phyloP scores from a whole-genome alignment of 2,888 invertebrate species.

The Xestia sexstrigata region DNA sequence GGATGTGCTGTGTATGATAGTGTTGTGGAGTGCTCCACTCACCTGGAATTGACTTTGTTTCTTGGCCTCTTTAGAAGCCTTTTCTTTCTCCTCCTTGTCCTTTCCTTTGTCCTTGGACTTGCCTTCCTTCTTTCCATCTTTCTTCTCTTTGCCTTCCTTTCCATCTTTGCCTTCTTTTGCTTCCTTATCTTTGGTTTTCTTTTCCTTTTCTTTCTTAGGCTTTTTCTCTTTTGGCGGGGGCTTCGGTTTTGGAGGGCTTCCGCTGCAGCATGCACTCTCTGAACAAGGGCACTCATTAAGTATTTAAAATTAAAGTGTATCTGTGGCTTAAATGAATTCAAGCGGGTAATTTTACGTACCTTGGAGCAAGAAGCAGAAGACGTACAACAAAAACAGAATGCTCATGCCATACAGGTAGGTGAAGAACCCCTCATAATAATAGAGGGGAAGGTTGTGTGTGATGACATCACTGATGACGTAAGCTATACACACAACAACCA shows the following conservation, averaged over 20 bases:
- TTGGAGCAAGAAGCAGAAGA: slow-evolving; percentile 98
- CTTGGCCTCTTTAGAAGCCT: slow-evolving; percentile 90
- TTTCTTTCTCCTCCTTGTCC: slow-evolving; percentile 91
- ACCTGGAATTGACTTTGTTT: slow-evolving; percentile 93
- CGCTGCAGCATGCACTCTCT: slow-evolving; percentile 96
- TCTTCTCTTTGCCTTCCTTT: slow-evolving; percentile 89
- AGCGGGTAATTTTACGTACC: slow-evolving; percentile 81
- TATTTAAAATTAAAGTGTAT: neutral
- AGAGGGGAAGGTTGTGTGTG: slow-evolving; percentile 97
- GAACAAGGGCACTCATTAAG: slow-evolving; percentile 31
- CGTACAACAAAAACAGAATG: slow-evolving; percentile 97
- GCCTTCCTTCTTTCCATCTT: slow-evolving; percentile 91
- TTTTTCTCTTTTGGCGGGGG: slow-evolving; percentile 93
- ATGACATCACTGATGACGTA: slow-evolving; percentile 98
- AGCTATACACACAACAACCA: slow-evolving; percentile 98
- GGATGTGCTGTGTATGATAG: slow-evolving; percentile 86
- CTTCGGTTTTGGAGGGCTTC: slow-evolving; percentile 92
- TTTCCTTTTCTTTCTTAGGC: slow-evolving; percentile 92
- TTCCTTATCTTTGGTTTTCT: slow-evolving; percentile 92
- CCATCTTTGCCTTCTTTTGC: slow-evolving; percentile 87
- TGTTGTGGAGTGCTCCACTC: slow-evolving; percentile 67
- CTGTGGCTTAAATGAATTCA: neutral
- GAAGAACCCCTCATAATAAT: slow-evolving; percentile 98
- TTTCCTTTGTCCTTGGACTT: slow-evolving; percentile 90
- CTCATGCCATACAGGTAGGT: slow-evolving; percentile 98